Percentiles rank a stretch among this genome's conserved stretches.
Evolutionary conservation across 2,113 vertebrate genomes (phyloP).

Genomic region (Calyptomena viridis): DNA sequence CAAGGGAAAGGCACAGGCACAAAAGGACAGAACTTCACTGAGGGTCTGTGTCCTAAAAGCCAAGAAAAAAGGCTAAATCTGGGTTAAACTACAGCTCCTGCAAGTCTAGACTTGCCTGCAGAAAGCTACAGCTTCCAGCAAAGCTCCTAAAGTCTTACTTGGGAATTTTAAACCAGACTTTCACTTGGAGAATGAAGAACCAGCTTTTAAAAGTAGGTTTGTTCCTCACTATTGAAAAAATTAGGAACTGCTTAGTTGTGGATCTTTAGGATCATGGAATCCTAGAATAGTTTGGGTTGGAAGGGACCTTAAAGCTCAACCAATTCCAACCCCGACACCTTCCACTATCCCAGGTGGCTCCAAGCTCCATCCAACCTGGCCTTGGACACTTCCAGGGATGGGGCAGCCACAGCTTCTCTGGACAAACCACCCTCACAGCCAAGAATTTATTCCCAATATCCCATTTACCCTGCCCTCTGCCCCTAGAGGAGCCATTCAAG

Average conservation of each 20-base stretch:
- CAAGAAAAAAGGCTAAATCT: neutral
- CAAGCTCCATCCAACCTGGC: too few relatives aligned
- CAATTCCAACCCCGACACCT: neutral
- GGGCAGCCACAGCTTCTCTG: neutral
- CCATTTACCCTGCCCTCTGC: neutral
- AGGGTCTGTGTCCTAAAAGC: fast-evolving
- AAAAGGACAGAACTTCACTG: fast-evolving
- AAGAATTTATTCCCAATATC: neutral
- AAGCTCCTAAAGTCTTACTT: neutral
- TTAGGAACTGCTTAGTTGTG: neutral
- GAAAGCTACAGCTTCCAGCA: neutral
- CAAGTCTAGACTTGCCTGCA: neutral
- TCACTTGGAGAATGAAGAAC: fast-evolving
- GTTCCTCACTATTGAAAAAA: neutral
- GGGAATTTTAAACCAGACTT: neutral
- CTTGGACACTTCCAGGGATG: neutral
- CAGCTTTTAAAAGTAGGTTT: fast-evolving
- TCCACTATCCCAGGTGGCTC: fast-evolving
- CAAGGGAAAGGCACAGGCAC: neutral
- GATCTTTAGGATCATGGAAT: neutral
- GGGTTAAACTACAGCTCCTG: neutral
- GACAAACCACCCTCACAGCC: neutral
- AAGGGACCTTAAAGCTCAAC: neutral
- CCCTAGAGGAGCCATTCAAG: too few relatives aligned
- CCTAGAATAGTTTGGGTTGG: neutral